Base-by-base conservation (phyloP, 2,113 vertebrate genomes). In the Cyphomyrus plagiostoma region DNA sequence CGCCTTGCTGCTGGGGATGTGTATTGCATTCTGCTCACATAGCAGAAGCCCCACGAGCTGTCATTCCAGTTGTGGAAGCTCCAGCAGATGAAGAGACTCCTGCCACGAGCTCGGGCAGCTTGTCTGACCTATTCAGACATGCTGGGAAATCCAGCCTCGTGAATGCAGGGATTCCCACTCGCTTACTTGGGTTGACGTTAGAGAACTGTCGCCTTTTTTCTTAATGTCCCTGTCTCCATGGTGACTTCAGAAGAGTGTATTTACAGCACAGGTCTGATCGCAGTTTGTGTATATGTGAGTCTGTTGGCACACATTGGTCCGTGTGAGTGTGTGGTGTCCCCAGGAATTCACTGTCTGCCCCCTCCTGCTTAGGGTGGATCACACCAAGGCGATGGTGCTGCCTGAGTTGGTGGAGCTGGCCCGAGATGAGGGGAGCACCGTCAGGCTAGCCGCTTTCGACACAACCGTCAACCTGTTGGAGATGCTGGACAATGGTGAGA, bases 381-480 rank as follows among this genome's bases (percentile, higher is more conserved):
- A 98, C 89, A 97, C 96, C 85, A 97, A 97, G 94, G 95, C 93
- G 0, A 95, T 96, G 92, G 96, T 99, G 90, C 97, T 99, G 89
- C 97, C 97, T 42, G 98, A 99, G 70, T 94, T 99, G 82, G 94
- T 98, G 90, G 97, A 98, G 86, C 95, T 99, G 85, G 95, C 97
- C 3, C 94, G 96, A 89, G 98, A 99, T 11, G 97, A 98, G 93
- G 94, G 96, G 90, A 96, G 96, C 93, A 96, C 95, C 0, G 98
- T 99, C 19, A 96, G 97, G 4, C 96, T 98, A 45, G 97, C 98
- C 84, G 98, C 98, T 85, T 98, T 99, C 88, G 97, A 99, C 93
- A 98, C 98, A 0, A 93, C 98, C 92, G 96, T 98, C 74, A 97
- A 96, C 92, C 95, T 99, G 46, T 95, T 98, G 0, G 97, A 97